Evolutionary conservation across 2,113 vertebrate genomes (phyloP), one percentile per base, ranked within the genome.

Genomic region (Centropristis striata): DNA sequence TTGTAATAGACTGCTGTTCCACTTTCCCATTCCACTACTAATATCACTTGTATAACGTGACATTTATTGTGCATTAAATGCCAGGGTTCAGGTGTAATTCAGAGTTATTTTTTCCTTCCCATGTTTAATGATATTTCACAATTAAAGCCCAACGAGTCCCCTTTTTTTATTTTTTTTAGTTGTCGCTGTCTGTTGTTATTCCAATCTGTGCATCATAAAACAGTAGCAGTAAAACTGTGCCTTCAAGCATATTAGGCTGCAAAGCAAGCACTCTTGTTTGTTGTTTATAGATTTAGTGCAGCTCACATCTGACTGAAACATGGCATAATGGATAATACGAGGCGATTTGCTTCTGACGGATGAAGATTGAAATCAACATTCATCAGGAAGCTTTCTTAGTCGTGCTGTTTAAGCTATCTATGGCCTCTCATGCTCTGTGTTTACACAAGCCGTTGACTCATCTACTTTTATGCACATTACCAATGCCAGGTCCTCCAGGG

Each of bases 311-410:
- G 70, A 73, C 76, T 87, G 50, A 89, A 81, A 75, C 7, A 20
- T 1, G 13, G 21, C 55, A 65, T 83, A 86, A 91, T 83, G 83
- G 64, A 86, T 80, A 71, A 67, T 14, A 65, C 15, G 51, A 44
- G 59, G 60, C 32, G 18, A 72, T 76, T 65, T 36, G 75, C 63
- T 37, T 4, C 64, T 51, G 83, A 85, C 25, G 36, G 72, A 77
- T 65, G 50, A 81, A 78, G 82, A 84, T 64, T 53, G 64, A 88
- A 74, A 90, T 87, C 82, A 81, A 69, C 70, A 85, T 88, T 80
- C 63, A 65, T 68, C 78, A 67, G 75, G 80, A 89, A 78, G 81
- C 70, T 66, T 42, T 25, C 50, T 84, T 66, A 36, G 49, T 81
- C 36, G 47, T 36, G 71, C 63, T 78, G 70, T 58, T 90, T 70